Evolutionary conservation across 1,140 invertebrate genomes (phyloP).

Genomic region (Patella vulgata): DNA sequence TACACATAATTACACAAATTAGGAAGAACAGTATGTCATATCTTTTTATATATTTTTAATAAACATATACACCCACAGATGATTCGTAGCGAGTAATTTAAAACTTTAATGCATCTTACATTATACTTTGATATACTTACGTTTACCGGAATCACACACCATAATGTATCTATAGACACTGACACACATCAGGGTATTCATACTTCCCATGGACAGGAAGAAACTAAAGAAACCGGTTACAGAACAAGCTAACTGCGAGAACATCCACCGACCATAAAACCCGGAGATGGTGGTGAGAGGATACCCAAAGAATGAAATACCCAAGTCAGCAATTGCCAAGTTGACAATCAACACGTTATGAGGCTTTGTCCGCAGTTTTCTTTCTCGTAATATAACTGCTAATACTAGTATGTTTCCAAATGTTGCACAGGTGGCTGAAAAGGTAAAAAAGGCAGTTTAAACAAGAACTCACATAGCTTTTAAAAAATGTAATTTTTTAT

Average conservation of each 20-base stretch:
- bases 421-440: slow-evolving; percentile 10
- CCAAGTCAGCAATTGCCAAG: slow-evolving; percentile 49
- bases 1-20: too few species aligned
- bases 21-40: too few species aligned
- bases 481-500: too few species aligned
- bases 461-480: too few species aligned
- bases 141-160: slow-evolving; percentile 28
- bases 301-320: slow-evolving; percentile 49
- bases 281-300: slow-evolving; percentile 43
- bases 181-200: slow-evolving; percentile 34
- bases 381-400: slow-evolving; percentile 22
- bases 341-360: slow-evolving; percentile 34
- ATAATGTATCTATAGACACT: slow-evolving; percentile 32
- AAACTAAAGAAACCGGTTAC: slow-evolving; percentile 31
- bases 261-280: slow-evolving; percentile 48
- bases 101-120: too few species aligned
- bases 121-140: too few species aligned
- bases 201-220: slow-evolving; percentile 23
- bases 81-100: too few species aligned
- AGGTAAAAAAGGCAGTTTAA: background rate
- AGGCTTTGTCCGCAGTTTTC: slow-evolving; percentile 26
- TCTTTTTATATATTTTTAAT: too few species aligned
- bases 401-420: slow-evolving; percentile 30
- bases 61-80: too few species aligned
- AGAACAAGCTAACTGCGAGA: slow-evolving; percentile 35